These are phyloP conservation scores for Caenorhabditis sp. DNA, from an alignment of 2,888 invertebrate genomes.

Conservation along the genomic window DNA sequence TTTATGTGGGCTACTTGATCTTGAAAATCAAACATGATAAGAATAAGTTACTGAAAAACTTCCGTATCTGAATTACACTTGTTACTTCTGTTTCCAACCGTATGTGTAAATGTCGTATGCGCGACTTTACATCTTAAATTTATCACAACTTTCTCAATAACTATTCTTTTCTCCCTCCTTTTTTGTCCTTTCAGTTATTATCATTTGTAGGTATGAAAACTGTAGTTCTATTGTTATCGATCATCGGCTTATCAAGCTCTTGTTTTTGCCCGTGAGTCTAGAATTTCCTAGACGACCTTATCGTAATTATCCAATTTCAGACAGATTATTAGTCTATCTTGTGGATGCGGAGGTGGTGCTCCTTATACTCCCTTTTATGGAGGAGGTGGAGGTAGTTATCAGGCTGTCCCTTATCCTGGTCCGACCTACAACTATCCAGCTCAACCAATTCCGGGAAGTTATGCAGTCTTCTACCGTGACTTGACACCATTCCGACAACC, in stretches of 20 bases:
- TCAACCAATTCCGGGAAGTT: constrained; percentile 6
- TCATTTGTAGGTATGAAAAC: not conserved
- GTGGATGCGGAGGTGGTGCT: constrained; percentile 33
- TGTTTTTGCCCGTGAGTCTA: constrained; percentile 36
- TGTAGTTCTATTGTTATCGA: not conserved
- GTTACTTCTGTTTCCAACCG: not conserved
- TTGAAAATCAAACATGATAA: not conserved
- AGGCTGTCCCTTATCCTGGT: not conserved
- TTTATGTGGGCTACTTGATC: not conserved
- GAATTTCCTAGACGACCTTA: no score
- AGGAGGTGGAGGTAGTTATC: constrained; percentile 12
- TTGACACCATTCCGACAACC: constrained; percentile 40
- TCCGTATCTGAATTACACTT: not conserved
- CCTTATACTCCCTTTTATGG: constrained; percentile 18
- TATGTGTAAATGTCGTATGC: not conserved
- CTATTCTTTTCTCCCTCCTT: not conserved
- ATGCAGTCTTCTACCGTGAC: constrained; percentile 35
- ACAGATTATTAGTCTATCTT: constrained; percentile 23
- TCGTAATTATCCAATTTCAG: constrained; percentile 7
- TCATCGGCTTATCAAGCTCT: not conserved
- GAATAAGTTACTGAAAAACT: no score
- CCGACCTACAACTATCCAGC: not conserved
- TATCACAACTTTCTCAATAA: not conserved
- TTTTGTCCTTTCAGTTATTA: not conserved
- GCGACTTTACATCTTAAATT: not conserved